These are phyloP conservation scores for Erebia aethiops DNA, from an alignment of 2,888 invertebrate species.

Conservation along the genomic window DNA sequence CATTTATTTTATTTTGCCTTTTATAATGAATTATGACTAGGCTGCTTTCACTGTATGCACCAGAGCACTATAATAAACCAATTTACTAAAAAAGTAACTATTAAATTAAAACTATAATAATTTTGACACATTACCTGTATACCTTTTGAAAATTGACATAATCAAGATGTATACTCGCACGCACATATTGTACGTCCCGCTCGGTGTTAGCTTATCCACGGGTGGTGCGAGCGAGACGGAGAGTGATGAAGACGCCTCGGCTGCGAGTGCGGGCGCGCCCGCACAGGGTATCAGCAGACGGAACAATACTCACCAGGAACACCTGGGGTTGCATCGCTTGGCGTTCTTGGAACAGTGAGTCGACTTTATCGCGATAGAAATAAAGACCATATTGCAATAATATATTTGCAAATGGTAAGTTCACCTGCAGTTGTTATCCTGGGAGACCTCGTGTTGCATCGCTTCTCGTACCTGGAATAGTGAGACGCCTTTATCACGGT, in stretches of 20 bases:
- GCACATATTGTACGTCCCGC: slow-evolving; percentile 56
- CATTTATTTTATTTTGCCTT: neutral
- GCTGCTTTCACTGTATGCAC: neutral
- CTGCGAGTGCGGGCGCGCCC: slow-evolving; percentile 65
- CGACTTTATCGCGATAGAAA: slow-evolving; percentile 33
- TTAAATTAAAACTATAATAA: neutral
- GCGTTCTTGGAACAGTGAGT: slow-evolving; percentile 73
- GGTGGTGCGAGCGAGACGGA: slow-evolving; percentile 88
- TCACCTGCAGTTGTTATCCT: neutral
- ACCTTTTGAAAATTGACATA: slow-evolving; percentile 5
- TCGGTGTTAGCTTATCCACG: slow-evolving; percentile 72
- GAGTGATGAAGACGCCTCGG: slow-evolving; percentile 87
- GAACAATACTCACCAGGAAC: slow-evolving; percentile 77
- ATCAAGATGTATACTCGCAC: slow-evolving; percentile 31
- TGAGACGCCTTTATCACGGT: neutral
- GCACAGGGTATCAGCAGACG: slow-evolving; percentile 59
- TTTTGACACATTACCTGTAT: slow-evolving; percentile 11
- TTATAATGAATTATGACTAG: neutral
- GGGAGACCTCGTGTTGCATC: neutral
- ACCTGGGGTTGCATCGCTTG: slow-evolving; percentile 50
- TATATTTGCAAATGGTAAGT: neutral
- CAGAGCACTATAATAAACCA: neutral
- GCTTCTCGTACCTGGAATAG: neutral
- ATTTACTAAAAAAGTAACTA: neutral
- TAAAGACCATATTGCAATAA: slow-evolving; percentile 17